Evolutionary conservation across 2,797 vertebrate genomes (phyloP), one percentile per base, ranked within the genome.

Genomic region (Tokudaia muenninki): DNA sequence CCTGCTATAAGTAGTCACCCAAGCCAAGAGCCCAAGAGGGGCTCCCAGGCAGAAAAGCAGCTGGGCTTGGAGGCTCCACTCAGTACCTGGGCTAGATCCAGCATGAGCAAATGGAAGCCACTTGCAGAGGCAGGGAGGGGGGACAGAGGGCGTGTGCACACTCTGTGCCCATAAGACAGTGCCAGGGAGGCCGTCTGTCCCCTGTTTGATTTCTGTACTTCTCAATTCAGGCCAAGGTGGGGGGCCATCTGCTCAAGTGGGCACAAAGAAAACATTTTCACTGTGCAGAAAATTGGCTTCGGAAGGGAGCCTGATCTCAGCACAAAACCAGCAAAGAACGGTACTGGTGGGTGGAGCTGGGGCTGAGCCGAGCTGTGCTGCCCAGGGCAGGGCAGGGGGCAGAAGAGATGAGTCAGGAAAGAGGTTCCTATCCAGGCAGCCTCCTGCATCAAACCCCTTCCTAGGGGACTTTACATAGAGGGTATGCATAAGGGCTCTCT

Each of bases 241-340:
- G 95, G 96, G 97, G 89, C 96, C 96, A 96, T 96, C 97, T 97
- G 97, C 96, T 92, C 26, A 81, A 96, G 94, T 57, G 82, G 93
- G 95, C 81, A 72, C 67, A 24, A 92, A 96, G 86, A 83, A 96
- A 95, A 81, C 95, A 65, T 80, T 90, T 92, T 87, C 90, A 17
- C 97, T 93, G 90, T 87, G 94, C 88, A 37, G 97, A 97, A 94
- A 92, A 94, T 37, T 94, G 96, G 92, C 94, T 95, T 88, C 97
- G 0, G 37, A 87, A 88, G 94, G 80, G 78, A 92, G 57, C 81
- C 93, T 9, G 65, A 5, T 55, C 72, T 78, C 37, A 10, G 91
- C 79, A 52, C 70, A 31, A 81, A 96, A 52, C 8, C n/a, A 65
- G 84, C 81, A 9, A 3, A 29, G 92, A 37, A 75, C 12, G 6